These are phyloP conservation scores for Chrysomela aeneicollis DNA, from an alignment of 2,888 invertebrate genomes.

Conservation along the genomic window DNA sequence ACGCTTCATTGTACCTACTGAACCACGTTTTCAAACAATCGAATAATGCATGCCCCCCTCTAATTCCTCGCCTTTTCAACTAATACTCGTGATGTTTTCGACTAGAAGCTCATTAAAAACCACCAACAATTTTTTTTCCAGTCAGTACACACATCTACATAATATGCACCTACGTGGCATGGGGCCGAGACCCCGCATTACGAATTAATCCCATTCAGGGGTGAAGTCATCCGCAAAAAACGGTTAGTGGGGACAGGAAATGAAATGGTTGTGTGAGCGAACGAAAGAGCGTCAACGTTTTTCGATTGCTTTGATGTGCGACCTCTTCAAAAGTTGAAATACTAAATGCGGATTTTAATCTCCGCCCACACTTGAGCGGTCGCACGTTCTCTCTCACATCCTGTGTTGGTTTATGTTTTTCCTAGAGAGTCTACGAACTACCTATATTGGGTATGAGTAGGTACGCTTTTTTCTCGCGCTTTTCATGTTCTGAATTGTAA, in stretches of 20 bases:
- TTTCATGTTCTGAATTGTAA: neutral
- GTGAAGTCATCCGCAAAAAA: too few species aligned
- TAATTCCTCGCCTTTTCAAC: too few species aligned
- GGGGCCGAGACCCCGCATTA: neutral
- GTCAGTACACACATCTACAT: too few species aligned
- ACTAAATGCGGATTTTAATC: constrained; percentile 19
- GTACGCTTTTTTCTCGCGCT: neutral
- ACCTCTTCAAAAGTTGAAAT: constrained; percentile 7
- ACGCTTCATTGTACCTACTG: too few species aligned
- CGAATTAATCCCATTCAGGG: neutral
- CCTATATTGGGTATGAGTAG: neutral
- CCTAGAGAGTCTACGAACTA: neutral
- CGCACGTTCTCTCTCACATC: constrained; percentile 15
- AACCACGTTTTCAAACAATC: too few species aligned
- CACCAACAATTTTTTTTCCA: too few species aligned
- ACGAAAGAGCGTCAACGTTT: neutral
- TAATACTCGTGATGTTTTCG: too few species aligned
- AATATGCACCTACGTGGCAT: neutral
- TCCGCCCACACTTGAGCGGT: constrained; percentile 9
- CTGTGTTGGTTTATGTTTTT: constrained; percentile 1
- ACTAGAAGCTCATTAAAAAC: too few species aligned
- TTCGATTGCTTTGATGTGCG: constrained; percentile 23
- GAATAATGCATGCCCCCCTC: too few species aligned
- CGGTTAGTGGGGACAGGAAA: neutral
- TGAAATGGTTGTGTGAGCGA: neutral